A percentile compares a stretch with the other conserved stretches of the same genome.
These are phyloP conservation scores for Metopia argyrocephala DNA, from an alignment of 2,888 invertebrate species.

Conservation along the genomic window DNA sequence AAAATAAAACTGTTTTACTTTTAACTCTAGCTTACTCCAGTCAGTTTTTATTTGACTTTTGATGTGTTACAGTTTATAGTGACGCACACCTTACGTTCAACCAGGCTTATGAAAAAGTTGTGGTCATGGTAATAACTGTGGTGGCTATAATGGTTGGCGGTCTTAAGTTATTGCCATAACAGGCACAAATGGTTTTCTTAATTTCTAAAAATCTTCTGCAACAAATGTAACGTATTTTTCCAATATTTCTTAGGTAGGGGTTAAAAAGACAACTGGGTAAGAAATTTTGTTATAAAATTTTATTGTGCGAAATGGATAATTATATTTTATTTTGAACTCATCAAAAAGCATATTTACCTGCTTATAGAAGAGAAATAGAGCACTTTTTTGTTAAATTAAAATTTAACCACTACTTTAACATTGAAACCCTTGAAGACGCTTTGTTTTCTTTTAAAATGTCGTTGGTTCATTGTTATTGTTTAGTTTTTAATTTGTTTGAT, in stretches of 20 bases:
- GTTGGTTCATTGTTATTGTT: too few relatives aligned
- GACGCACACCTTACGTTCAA: too few relatives aligned
- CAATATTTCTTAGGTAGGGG: not conserved
- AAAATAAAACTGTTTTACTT: too few relatives aligned
- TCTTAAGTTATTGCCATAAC: conserved; percentile 33
- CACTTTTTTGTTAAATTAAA: not conserved
- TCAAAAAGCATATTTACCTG: too few relatives aligned
- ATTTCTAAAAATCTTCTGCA: conserved; percentile 8
- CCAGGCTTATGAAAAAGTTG: conserved; percentile 49
- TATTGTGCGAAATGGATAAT: conserved; percentile 39
- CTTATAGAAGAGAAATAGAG: not conserved
- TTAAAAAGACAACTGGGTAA: not conserved
- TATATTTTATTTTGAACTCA: not conserved
- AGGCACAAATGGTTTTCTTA: conserved; percentile 1
- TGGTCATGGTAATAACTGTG: conserved; percentile 33
- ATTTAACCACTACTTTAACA: conserved; percentile 18
- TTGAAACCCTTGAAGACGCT: not conserved
- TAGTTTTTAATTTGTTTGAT: conserved; percentile 12
- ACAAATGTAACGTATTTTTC: not conserved
- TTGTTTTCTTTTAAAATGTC: not conserved
- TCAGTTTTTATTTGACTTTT: too few relatives aligned
- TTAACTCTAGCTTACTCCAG: too few relatives aligned
- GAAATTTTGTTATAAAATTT: not conserved
- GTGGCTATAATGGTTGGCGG: conserved; percentile 21
- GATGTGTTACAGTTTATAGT: too few relatives aligned